Base-by-base conservation (phyloP, 1,140 invertebrate species). In the Drosophila bipectinata region DNA sequence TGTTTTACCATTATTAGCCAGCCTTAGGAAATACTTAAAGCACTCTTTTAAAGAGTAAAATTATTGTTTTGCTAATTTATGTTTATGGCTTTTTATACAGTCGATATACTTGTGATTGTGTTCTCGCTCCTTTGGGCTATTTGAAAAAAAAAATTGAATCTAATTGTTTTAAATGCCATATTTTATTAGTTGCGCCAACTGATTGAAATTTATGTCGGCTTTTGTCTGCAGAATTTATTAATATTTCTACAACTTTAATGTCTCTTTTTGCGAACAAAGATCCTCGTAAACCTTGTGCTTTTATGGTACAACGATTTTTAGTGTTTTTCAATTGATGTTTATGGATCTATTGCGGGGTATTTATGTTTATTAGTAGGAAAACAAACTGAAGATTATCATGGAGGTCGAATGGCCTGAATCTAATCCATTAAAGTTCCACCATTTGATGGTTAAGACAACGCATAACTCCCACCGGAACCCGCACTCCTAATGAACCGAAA, bases 161-260 rank as follows among this genome's bases (percentile, higher is more conserved):
- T 82, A 74, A 71, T 79, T 77, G 62, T 72, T 75, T 87, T 77
- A 68, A 87, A 85, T 87, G 54, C 32, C 8, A 15, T 2, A 41
- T 57, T 63, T 83, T 68, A 72, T 79, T 56, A 81, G 72, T 68
- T 67, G 61, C 39, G 45, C 68, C 58, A 52, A 68, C 81, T 85
- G 82, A 87, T 85, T 85, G 78, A 85, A 85, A 85, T 85, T 85
- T 81, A 74, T 81, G 57, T 56, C 56, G 64, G 59, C 47, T 44
- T 59, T 66, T 59, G 68, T 74, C 52, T 45, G 51, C 66, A 51
- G 37, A 72, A 72, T 80, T 69, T 83, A 53, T 55, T 18, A 45
- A 54, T 79, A 72, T 78, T 53, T 63, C 44, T 39, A 47, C 58
- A 63, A 39, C 72, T 57, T 87, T 78, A 52, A 82, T 85, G 77